These are phyloP conservation scores for Triplophysa rosa DNA, from an alignment of 2,113 vertebrate species.

Conservation along the genomic window DNA sequence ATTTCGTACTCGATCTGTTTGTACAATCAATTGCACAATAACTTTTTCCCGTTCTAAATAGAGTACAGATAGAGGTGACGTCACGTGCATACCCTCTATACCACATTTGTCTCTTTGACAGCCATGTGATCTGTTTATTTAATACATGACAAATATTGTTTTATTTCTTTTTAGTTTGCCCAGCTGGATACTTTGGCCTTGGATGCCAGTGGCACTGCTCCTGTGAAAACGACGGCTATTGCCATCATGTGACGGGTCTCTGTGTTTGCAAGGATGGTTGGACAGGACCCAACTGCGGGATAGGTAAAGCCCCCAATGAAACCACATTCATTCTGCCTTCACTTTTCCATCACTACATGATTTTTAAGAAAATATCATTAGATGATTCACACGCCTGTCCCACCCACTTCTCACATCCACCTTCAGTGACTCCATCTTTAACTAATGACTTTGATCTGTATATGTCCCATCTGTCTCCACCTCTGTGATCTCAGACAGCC, in stretches of 20 bases:
- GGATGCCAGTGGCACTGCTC: constrained; percentile 74
- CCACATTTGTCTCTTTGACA: background rate
- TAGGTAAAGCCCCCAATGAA: constrained; percentile 60
- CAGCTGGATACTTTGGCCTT: constrained; percentile 70
- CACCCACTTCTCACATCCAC: background rate
- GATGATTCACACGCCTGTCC: no score
- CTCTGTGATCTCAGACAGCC: background rate
- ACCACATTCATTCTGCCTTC: no score
- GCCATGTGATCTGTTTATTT: background rate
- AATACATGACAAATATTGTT: background rate
- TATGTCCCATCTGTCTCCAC: background rate
- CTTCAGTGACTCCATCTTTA: background rate
- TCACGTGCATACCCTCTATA: background rate
- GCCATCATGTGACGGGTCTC: constrained; percentile 70
- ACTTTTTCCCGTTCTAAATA: no score
- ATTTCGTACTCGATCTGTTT: no score
- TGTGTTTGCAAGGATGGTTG: constrained; percentile 77
- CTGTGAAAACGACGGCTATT: constrained; percentile 74
- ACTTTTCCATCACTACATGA: background rate
- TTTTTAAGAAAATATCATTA: no score
- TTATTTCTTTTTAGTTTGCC: constrained; percentile 69
- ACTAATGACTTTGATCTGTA: background rate
- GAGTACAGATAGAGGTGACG: no score
- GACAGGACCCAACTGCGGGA: constrained; percentile 74
- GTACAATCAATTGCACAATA: no score